Conservation (phyloP, 2,888 invertebrate species). For the Agrotis exclamationis region DNA sequence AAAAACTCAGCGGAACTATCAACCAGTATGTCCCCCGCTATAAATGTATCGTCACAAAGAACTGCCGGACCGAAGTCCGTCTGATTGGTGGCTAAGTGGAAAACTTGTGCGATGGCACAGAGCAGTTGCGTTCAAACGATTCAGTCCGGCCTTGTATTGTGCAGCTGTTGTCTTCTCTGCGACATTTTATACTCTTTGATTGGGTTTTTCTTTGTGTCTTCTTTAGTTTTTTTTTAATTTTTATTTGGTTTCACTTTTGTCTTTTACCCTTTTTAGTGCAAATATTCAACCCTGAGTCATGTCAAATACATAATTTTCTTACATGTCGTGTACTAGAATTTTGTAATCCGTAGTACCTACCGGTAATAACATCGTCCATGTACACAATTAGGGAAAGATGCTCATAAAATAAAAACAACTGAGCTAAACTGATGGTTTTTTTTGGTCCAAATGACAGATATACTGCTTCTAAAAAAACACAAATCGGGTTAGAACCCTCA, state of each 20-base stretch:
- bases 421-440: too few species aligned
- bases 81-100: constrained; percentile 66
- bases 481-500: too few species aligned
- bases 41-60: constrained; percentile 61
- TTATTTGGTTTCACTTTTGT: background rate
- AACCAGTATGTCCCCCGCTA: constrained; percentile 39
- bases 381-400: too few species aligned
- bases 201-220: background rate
- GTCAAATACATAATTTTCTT: too few species aligned
- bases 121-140: constrained; percentile 33
- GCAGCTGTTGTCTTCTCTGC: constrained; percentile 47
- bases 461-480: too few species aligned
- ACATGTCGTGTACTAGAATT: too few species aligned
- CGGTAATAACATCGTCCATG: too few species aligned
- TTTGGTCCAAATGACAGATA: too few species aligned
- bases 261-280: too few species aligned
- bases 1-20: background rate
- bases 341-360: too few species aligned
- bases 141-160: constrained; percentile 32
- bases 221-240: constrained; percentile 3
- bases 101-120: constrained; percentile 58
- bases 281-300: too few species aligned
- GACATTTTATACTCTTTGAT: constrained; percentile 38
- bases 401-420: too few species aligned
- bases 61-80: constrained; percentile 50